Percentiles rank a stretch among this genome's conserved stretches.
Conservation (phyloP, 2,888 invertebrate genomes). For the Incurvaria masculella region DNA sequence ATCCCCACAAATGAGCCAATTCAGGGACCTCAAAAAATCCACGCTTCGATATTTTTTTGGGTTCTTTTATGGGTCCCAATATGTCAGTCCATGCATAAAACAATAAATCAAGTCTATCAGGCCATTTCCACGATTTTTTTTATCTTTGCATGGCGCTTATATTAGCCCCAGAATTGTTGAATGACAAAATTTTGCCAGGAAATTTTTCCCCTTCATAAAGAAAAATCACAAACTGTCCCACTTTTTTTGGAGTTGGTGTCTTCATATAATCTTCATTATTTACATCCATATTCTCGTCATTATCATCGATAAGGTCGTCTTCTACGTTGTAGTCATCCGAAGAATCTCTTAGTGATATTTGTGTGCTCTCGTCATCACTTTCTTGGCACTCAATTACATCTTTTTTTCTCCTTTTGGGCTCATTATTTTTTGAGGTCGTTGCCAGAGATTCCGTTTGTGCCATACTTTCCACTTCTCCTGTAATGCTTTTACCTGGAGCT, state of each 20-base stretch:
- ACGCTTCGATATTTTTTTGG: neutral
- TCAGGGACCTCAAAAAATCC: too few relatives aligned
- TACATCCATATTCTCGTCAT: neutral
- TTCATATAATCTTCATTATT: neutral
- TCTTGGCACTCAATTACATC: too few relatives aligned
- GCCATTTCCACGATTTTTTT: neutral
- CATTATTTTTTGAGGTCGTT: too few relatives aligned
- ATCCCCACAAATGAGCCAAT: neutral
- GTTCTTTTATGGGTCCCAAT: neutral
- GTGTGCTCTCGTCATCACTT: too few relatives aligned
- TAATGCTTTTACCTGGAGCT: conserved; percentile 7
- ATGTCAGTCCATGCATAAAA: neutral
- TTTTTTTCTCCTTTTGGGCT: too few relatives aligned
- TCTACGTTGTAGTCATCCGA: too few relatives aligned
- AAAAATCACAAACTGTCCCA: neutral
- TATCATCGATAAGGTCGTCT: neutral
- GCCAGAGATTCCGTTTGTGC: too few relatives aligned
- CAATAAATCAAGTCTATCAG: neutral
- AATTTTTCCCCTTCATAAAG: neutral
- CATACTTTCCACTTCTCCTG: conserved; percentile 2
- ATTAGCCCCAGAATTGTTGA: neutral
- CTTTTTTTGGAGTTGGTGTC: neutral
- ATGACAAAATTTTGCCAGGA: neutral
- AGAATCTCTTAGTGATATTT: too few relatives aligned
- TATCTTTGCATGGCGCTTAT: neutral